Evolutionary conservation across 2,888 invertebrate genomes (phyloP).

Genomic region (Diplolepis rosae): DNA sequence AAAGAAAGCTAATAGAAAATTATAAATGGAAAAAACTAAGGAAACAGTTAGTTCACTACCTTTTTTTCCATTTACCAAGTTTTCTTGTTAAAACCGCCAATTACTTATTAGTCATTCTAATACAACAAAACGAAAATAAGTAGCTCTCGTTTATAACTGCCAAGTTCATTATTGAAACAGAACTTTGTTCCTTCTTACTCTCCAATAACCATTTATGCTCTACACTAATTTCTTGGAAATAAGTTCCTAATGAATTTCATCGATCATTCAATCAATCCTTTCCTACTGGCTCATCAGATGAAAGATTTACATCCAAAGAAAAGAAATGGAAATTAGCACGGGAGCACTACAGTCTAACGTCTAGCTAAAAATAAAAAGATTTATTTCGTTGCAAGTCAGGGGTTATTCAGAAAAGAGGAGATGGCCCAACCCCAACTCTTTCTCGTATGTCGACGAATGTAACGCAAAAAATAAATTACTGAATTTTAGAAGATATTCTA

Average conservation of each 20-base stretch:
- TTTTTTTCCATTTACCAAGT: no score
- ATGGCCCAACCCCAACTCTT: neutral
- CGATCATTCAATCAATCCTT: constrained; percentile 1
- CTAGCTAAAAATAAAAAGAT: neutral
- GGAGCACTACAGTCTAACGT: neutral
- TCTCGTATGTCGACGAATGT: neutral
- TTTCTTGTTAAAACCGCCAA: no score
- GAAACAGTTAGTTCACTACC: no score
- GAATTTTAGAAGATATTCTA: no score
- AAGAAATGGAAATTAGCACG: neutral
- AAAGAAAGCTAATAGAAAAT: no score
- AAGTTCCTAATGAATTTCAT: neutral
- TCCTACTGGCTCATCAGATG: neutral
- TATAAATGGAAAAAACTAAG: no score
- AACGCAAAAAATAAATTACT: no score
- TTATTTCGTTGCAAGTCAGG: neutral
- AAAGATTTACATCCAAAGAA: neutral
- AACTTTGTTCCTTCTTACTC: neutral
- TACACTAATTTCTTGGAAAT: neutral
- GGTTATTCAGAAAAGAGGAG: neutral
- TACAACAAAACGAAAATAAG: no score
- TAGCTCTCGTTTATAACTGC: no score
- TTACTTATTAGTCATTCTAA: no score
- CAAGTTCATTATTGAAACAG: no score
- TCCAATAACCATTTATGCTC: neutral